Percentiles rank a stretch among this genome's conserved stretches.
Conservation (phyloP, 2,888 invertebrate genomes). For the Tiphia femorata region DNA sequence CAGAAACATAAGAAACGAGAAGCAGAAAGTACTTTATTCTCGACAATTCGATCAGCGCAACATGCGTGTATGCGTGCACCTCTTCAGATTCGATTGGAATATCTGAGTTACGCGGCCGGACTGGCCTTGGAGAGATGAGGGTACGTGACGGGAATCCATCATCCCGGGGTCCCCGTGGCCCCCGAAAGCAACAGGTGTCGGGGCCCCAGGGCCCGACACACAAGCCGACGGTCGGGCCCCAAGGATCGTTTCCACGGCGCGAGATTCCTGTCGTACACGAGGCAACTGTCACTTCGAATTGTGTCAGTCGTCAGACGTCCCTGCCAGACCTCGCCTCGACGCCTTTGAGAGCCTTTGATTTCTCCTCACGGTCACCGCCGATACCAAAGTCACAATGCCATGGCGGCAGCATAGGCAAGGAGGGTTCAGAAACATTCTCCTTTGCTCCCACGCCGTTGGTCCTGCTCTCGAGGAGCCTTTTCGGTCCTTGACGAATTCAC, state of each 20-base stretch:
- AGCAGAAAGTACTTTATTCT: no score
- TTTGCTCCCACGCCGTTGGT: not conserved
- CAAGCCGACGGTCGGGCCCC: constrained; percentile 18
- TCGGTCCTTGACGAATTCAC: constrained; percentile 25
- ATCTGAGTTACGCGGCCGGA: not conserved
- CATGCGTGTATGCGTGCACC: not conserved
- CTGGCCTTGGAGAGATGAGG: constrained; percentile 10
- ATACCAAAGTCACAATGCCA: not conserved
- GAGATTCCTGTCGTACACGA: constrained; percentile 48
- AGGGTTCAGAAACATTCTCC: no score
- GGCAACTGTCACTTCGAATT: constrained; percentile 53
- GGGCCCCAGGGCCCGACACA: constrained; percentile 18
- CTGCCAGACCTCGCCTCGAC: constrained; percentile 28
- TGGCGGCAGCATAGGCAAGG: no score
- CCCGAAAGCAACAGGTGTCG: constrained; percentile 21
- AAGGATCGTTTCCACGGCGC: constrained; percentile 34
- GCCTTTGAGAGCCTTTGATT: constrained; percentile 6
- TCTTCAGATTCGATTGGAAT: not conserved
- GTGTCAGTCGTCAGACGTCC: constrained; percentile 50
- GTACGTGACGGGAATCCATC: constrained; percentile 46
- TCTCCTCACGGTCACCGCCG: constrained; percentile 4
- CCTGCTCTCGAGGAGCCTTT: constrained; percentile 1
- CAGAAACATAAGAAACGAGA: no score
- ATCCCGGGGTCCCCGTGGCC: constrained; percentile 32
- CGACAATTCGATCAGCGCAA: constrained; percentile 1